Percentiles rank a stretch among this genome's conserved stretches.
Evolutionary conservation across 2,888 invertebrate genomes (phyloP).

Genomic region (Ophion obscuratus): DNA sequence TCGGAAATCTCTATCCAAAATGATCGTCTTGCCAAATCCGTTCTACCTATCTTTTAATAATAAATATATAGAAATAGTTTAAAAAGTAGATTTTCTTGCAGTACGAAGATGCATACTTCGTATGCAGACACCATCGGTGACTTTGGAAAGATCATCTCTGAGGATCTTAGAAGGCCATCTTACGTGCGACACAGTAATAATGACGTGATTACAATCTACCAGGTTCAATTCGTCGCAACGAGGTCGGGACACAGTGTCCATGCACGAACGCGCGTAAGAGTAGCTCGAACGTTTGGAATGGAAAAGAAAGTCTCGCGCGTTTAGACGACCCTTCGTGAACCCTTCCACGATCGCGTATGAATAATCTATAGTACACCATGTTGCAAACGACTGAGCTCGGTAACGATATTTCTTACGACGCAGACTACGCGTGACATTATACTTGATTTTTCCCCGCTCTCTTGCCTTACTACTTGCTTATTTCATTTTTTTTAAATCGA

Average conservation of each 20-base stretch:
- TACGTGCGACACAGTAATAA: not conserved
- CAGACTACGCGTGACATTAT: not conserved
- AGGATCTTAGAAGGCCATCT: not conserved
- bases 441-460: not conserved
- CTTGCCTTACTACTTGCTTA: too few relatives aligned
- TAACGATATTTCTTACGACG: not conserved
- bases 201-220: constrained; percentile 3
- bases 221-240: constrained; percentile 31
- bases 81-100: too few relatives aligned
- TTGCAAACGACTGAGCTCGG: not conserved
- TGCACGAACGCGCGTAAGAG: not conserved
- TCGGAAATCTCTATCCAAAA: too few relatives aligned
- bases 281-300: not conserved
- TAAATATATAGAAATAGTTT: too few relatives aligned
- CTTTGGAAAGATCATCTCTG: not conserved
- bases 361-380: not conserved
- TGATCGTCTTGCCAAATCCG: too few relatives aligned
- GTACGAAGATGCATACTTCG: too few relatives aligned
- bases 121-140: too few relatives aligned
- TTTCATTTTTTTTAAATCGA: not conserved
- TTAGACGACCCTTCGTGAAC: not conserved
- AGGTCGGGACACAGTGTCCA: not conserved
- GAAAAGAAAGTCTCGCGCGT: constrained; percentile 5
- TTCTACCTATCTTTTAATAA: too few relatives aligned
- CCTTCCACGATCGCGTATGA: not conserved